phyloP scores from a whole-genome alignment of 2,888 invertebrate species.

The Lymantria monacha region DNA sequence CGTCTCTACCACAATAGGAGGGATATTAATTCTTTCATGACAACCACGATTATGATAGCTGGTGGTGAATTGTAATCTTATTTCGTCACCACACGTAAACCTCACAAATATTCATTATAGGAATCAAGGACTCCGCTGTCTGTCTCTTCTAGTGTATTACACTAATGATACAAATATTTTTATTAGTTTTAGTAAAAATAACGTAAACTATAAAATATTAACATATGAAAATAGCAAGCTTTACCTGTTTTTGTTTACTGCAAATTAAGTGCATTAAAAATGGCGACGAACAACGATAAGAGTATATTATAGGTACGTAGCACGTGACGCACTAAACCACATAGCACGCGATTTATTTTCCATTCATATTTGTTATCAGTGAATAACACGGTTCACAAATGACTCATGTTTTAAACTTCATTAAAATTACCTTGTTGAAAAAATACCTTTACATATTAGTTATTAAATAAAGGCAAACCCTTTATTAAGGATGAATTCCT shows the following conservation, averaged over 20 bases:
- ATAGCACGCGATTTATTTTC: conserved; percentile 19
- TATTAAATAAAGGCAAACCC: too few relatives aligned
- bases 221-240: conserved; percentile 5
- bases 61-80: too few relatives aligned
- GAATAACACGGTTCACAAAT: conserved; percentile 13
- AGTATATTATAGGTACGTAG: conserved; percentile 2
- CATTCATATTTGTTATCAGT: conserved; percentile 21
- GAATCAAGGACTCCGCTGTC: too few relatives aligned
- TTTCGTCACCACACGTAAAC: too few relatives aligned
- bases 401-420: conserved; percentile 15
- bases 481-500: too few relatives aligned
- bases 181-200: background rate
- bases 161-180: background rate
- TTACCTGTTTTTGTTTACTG: conserved; percentile 8
- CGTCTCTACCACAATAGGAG: too few relatives aligned
- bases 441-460: too few relatives aligned
- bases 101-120: too few relatives aligned
- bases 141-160: background rate
- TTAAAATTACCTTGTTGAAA: background rate
- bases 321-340: conserved; percentile 16
- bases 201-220: background rate
- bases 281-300: background rate
- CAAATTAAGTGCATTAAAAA: conserved; percentile 10
- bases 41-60: too few relatives aligned
- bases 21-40: too few relatives aligned